phyloP scores from a whole-genome alignment of 2,797 vertebrate genomes.

The Brachymystax lenok region DNA sequence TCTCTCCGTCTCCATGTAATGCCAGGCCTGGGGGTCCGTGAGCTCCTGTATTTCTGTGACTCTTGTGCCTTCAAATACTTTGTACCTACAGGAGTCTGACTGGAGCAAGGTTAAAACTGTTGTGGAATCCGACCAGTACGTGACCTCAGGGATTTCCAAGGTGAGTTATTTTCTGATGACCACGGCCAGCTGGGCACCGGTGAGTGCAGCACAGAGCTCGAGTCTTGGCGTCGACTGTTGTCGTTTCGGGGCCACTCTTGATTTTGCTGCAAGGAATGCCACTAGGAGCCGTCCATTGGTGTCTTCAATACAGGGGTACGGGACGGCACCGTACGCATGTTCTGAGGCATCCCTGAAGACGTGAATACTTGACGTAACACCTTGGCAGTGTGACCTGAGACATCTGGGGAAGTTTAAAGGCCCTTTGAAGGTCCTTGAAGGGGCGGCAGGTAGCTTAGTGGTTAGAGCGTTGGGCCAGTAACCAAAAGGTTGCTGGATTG shows the following conservation, averaged over 20 bases:
- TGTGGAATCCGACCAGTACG: neutral
- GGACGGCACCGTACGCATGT: conserved; percentile 5
- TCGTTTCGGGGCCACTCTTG: neutral
- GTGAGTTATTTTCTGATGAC: conserved; percentile 11
- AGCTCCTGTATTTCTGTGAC: conserved; percentile 29
- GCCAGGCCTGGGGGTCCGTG: neutral
- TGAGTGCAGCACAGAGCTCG: conserved; percentile 7
- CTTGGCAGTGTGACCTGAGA: neutral
- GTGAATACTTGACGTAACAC: neutral
- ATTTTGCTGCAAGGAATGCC: conserved; percentile 2
- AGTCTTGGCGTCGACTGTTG: conserved; percentile 12
- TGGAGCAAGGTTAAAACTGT: neutral
- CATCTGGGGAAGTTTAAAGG: neutral
- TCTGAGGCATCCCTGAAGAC: conserved; percentile 25
- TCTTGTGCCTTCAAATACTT: neutral
- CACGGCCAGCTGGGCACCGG: conserved; percentile 18
- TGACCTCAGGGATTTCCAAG: too few relatives aligned
- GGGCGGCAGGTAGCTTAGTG: neutral
- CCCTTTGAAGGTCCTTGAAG: neutral
- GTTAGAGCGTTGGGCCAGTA: too few relatives aligned
- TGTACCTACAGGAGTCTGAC: neutral
- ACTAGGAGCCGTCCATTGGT: neutral
- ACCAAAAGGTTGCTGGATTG: too few relatives aligned
- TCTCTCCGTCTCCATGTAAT: neutral
- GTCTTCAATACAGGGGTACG: neutral